Percentiles rank a stretch among this genome's conserved stretches.
Conservation (phyloP, 2,113 vertebrate species). For the Istiophorus platypterus region DNA sequence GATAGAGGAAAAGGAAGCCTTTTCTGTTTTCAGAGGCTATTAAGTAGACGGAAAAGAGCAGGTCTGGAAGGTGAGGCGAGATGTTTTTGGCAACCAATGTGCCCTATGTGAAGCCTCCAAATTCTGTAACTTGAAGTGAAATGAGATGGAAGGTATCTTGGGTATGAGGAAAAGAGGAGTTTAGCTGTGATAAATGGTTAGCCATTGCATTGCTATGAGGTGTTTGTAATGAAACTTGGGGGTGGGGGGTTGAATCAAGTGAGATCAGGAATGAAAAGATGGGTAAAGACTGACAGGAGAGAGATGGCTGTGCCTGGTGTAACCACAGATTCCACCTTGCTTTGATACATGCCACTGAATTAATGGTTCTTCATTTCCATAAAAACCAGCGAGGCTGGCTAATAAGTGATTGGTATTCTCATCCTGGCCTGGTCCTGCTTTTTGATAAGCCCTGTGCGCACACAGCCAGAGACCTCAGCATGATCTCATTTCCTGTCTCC, state of each 20-base stretch:
- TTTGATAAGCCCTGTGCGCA: constrained; percentile 67
- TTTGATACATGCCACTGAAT: constrained; percentile 57
- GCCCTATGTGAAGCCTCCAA: constrained; percentile 14
- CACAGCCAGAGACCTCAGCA: constrained; percentile 62
- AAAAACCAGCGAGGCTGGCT: constrained; percentile 59
- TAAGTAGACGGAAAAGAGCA: constrained; percentile 25
- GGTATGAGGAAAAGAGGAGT: constrained; percentile 27
- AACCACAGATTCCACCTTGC: constrained; percentile 47
- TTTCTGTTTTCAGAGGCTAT: constrained; percentile 17
- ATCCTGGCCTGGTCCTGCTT: constrained; percentile 49
- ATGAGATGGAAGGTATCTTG: constrained; percentile 15
- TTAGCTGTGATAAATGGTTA: constrained; percentile 32
- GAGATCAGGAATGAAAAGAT: constrained; percentile 18
- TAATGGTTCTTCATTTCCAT: constrained; percentile 71
- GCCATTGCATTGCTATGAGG: constrained; percentile 27
- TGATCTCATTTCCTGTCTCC: constrained; percentile 82
- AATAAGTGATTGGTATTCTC: constrained; percentile 80
- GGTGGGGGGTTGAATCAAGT: constrained; percentile 6
- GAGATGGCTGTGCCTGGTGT: constrained; percentile 36
- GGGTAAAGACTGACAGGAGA: not conserved
- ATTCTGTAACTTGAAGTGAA: constrained; percentile 16
- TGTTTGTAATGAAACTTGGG: constrained; percentile 22
- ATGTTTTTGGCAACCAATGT: constrained; percentile 2
- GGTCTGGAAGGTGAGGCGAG: not conserved
- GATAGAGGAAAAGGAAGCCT: constrained; percentile 35